phyloP scores from a whole-genome alignment of 2,888 invertebrate species.

The Protophormia terraenovae region DNA sequence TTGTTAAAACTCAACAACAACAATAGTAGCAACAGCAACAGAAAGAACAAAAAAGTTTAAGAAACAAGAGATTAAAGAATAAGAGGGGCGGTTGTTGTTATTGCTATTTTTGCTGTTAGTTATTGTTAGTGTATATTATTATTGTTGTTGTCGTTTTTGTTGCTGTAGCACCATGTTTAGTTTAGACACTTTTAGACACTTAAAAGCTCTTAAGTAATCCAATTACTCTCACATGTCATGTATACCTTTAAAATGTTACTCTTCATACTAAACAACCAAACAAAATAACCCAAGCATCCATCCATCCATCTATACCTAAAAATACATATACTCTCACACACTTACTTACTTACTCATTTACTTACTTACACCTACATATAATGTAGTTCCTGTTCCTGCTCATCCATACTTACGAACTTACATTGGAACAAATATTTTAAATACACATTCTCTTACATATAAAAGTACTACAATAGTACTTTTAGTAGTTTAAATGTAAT shows the following conservation, averaged over 20 bases:
- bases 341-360: not conserved
- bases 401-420: not conserved
- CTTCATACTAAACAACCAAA: constrained; percentile 33
- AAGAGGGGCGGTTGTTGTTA: not conserved
- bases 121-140: constrained; percentile 9
- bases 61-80: not conserved
- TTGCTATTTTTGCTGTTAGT: constrained; percentile 5
- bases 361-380: not conserved
- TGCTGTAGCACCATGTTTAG: constrained; percentile 47
- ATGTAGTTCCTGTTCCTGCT: not conserved
- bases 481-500: constrained; percentile 38
- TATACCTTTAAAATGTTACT: constrained; percentile 52
- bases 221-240: constrained; percentile 68
- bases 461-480: constrained; percentile 49
- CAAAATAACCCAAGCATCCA: constrained; percentile 36
- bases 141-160: constrained; percentile 6
- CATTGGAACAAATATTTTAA: constrained; percentile 19
- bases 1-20: not conserved
- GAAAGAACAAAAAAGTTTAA: not conserved
- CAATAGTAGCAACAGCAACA: too few relatives aligned
- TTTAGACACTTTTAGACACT: constrained; percentile 68
- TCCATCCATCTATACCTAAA: constrained; percentile 26
- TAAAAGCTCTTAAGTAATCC: constrained; percentile 70
- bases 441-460: constrained; percentile 2
- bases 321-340: not conserved